Base-by-base conservation (phyloP, 2,797 vertebrate genomes). In the Astyanax mexicanus region DNA sequence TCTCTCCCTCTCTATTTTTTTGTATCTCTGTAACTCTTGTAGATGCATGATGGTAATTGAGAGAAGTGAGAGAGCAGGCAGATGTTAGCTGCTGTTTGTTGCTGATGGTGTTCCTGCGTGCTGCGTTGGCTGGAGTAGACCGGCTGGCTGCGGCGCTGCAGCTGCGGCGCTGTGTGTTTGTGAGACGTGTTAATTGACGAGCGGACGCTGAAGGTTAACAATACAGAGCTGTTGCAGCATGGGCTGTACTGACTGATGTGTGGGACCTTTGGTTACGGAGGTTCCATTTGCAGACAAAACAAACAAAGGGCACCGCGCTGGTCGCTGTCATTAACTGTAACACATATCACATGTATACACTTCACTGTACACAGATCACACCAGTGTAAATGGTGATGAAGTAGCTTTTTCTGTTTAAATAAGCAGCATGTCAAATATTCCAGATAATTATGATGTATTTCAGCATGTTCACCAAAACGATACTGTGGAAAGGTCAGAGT, bases 161-260 rank as follows among this genome's bases (percentile, higher is more conserved):
- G 83, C 74, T 83, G 71, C 58, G 38, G 60, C 49, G 69, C 72
- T 66, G 69, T 86, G 84, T 84, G 77, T 76, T 83, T 72, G 74
- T 75, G 74, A 69, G 69, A 88, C 72, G 44, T 87, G 86, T 79
- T 25, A 37, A 58, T 51, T 83, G 72, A 80, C 65, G 44, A 79
- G 72, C 66, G 75, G 77, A 81, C 73, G 74, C 80, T 78, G 72
- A 83, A 78, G 77, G 70, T 75, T 76, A 80, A 81, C 78, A 68
- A 77, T 75, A 62, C 44, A 67, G 42, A 32, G 57, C 69, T 65
- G 70, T 52, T 69, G 69, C 40, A 72, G 23, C 79, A 49, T 58
- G n/a, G 51, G 42, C 58, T 27, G 45, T 68, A 79, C 62, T 84
- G 76, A 79, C 57, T 75, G 82, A 80, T 57, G 37, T 66, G 42